Percentiles rank a stretch among this genome's conserved stretches.
Conservation (phyloP, 2,113 vertebrate genomes). For the Mobula hypostoma region DNA sequence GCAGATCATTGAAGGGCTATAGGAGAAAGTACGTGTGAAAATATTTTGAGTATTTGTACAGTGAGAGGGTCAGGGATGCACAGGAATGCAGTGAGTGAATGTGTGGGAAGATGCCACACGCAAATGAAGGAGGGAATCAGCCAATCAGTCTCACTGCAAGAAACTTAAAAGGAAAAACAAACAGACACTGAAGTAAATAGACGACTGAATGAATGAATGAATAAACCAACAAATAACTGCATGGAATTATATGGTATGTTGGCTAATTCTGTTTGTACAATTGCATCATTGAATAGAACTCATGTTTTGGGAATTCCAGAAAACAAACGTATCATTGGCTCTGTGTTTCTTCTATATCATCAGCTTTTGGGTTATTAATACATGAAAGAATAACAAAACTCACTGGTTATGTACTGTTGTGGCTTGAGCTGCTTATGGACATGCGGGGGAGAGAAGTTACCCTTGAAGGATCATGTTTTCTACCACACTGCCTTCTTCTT, state of each 20-base stretch:
- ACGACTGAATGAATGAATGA: neutral
- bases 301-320: neutral
- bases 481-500: neutral
- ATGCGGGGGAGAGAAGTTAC: neutral
- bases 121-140: neutral
- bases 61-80: neutral
- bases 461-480: neutral
- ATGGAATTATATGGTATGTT: neutral
- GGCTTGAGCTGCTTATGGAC: neutral
- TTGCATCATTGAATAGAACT: neutral
- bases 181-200: neutral
- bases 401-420: neutral
- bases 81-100: neutral
- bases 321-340: neutral
- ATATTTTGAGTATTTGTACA: neutral
- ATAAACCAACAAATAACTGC: neutral
- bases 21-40: neutral
- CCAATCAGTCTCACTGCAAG: slow-evolving; percentile 1
- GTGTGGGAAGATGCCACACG: neutral
- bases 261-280: neutral
- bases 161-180: neutral
- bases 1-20: neutral
- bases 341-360: neutral
- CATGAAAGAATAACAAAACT: neutral
- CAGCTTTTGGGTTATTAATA: neutral